phyloP scores from a whole-genome alignment of 2,797 vertebrate species.

The Mustela erminea region DNA sequence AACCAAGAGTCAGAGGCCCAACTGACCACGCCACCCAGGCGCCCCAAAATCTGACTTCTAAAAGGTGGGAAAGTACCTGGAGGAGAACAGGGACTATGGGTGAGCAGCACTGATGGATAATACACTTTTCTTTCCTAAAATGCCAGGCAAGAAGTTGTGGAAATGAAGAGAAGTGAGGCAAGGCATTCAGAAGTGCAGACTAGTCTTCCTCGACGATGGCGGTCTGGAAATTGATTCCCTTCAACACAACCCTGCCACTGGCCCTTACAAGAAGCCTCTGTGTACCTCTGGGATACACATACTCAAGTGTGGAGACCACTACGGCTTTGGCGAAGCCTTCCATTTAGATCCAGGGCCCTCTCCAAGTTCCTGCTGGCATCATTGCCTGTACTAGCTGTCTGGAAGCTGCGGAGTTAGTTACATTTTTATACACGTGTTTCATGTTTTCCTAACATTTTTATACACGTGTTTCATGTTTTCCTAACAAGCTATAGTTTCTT shows the following conservation, averaged over 20 bases:
- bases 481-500: not conserved
- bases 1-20: not conserved
- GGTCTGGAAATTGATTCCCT: not conserved
- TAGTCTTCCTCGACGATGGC: not conserved
- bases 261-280: not conserved
- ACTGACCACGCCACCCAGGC: not conserved
- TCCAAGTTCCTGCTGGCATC: not conserved
- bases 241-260: not conserved
- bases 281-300: not conserved
- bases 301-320: not conserved
- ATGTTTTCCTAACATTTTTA: slow-evolving; percentile 10
- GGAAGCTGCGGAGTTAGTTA: not conserved
- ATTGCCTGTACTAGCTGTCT: not conserved
- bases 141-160: not conserved
- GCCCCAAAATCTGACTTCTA: not conserved
- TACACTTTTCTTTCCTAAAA: not conserved
- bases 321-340: not conserved
- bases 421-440: not conserved
- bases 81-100: not conserved
- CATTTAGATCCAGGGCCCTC: not conserved
- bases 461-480: not conserved
- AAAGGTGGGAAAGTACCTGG: not conserved
- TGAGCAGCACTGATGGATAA: not conserved
- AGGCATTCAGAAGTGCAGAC: not conserved
- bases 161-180: not conserved